A percentile compares a stretch with the other conserved stretches of the same genome.
Evolutionary conservation across 2,113 vertebrate genomes (phyloP).

Genomic region (Planiliza haematocheilus): DNA sequence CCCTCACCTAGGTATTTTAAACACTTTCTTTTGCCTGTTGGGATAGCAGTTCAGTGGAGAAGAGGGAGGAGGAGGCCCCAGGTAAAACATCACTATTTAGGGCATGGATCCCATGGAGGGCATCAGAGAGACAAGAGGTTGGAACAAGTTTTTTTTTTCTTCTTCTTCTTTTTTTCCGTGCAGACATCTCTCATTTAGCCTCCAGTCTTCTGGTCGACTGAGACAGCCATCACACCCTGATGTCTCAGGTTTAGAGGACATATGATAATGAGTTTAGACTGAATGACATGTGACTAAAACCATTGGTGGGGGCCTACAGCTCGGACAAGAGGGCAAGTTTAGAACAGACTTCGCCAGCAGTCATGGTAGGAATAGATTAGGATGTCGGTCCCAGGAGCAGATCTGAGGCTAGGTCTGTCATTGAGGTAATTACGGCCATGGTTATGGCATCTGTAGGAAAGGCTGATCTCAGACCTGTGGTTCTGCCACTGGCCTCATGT

Average conservation of each 20-base stretch:
- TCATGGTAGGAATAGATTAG: constrained; percentile 73
- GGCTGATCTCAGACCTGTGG: constrained; percentile 76
- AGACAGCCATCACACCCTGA: constrained; percentile 72
- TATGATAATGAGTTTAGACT: constrained; percentile 80
- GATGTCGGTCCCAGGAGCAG: constrained; percentile 67
- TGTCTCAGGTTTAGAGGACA: constrained; percentile 82
- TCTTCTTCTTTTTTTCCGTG: constrained; percentile 51
- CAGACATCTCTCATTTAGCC: constrained; percentile 78
- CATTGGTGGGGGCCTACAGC: constrained; percentile 52
- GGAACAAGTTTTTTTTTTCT: constrained; percentile 75
- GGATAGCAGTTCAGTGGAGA: constrained; percentile 51
- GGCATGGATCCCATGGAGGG: constrained; percentile 85
- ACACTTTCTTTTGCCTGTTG: constrained; percentile 69
- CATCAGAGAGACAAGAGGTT: constrained; percentile 77
- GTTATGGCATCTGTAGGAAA: constrained; percentile 72
- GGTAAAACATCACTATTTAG: constrained; percentile 86
- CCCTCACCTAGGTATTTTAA: constrained; percentile 68
- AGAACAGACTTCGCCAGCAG: constrained; percentile 71
- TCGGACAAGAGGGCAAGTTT: constrained; percentile 71
- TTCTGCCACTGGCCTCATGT: constrained; percentile 35
- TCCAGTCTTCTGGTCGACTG: constrained; percentile 73
- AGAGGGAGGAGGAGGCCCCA: constrained; percentile 73
- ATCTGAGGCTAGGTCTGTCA: constrained; percentile 70
- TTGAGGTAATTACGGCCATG: constrained; percentile 75
- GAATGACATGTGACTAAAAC: constrained; percentile 77